These are phyloP conservation scores for Arrhamphus sclerolepis DNA, from an alignment of 2,797 vertebrate species.

Conservation along the genomic window DNA sequence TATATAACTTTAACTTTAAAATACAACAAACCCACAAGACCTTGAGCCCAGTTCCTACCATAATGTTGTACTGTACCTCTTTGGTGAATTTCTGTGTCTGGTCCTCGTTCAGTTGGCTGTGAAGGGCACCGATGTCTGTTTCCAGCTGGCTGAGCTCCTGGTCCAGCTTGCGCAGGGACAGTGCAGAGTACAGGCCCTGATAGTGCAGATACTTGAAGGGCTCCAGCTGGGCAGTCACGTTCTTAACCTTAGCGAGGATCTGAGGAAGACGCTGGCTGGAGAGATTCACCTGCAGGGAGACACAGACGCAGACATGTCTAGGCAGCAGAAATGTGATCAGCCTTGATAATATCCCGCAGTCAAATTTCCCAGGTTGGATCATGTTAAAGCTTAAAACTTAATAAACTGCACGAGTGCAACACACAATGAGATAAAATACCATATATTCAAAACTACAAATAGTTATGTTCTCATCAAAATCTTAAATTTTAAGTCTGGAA, in stretches of 20 bases:
- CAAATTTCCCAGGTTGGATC: too few species aligned
- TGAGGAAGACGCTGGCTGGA: slow-evolving; percentile 53
- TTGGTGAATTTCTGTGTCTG: slow-evolving; percentile 55
- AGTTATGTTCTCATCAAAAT: too few species aligned
- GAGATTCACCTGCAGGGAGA: slow-evolving; percentile 49
- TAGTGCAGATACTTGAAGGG: slow-evolving; percentile 65
- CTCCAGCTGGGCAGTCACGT: slow-evolving; percentile 61
- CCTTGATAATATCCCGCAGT: too few species aligned
- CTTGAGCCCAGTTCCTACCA: too few species aligned
- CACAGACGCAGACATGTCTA: too few species aligned
- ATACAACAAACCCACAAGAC: too few species aligned
- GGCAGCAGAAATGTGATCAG: background rate
- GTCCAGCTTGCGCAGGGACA: slow-evolving; percentile 59
- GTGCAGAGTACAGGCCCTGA: slow-evolving; percentile 59
- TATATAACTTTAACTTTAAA: background rate
- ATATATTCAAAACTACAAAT: too few species aligned
- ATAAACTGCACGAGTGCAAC: too few species aligned
- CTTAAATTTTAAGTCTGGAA: too few species aligned
- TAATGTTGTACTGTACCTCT: too few species aligned
- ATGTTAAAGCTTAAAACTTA: too few species aligned
- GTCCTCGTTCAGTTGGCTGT: slow-evolving; percentile 38
- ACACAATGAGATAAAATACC: too few species aligned
- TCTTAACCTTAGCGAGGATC: slow-evolving; percentile 51
- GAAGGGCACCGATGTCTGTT: slow-evolving; percentile 33
- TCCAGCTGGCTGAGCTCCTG: slow-evolving; percentile 67